Evolutionary conservation across 2,888 invertebrate species (phyloP).

Genomic region (Shargacucullia verbasci): DNA sequence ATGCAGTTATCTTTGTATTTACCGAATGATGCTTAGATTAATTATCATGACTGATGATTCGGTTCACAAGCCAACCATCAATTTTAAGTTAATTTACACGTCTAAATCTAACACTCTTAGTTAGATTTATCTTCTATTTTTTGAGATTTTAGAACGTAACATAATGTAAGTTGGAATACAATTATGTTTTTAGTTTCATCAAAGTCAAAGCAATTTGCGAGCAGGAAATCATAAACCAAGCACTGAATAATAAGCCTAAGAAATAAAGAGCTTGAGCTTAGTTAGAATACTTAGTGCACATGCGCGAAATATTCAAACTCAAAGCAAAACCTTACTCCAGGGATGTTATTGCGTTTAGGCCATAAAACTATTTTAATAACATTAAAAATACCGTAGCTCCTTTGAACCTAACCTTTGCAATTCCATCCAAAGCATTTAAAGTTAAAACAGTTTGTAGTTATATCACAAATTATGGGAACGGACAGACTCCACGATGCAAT

Average conservation of each 20-base stretch:
- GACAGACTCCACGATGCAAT: conserved; percentile 5
- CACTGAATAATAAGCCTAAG: background rate
- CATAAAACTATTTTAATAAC: conserved; percentile 2
- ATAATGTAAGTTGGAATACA: too few relatives aligned
- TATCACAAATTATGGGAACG: conserved; percentile 17
- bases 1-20: too few relatives aligned
- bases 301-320: conserved; percentile 10
- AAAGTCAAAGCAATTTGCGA: conserved; percentile 14
- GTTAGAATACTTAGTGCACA: background rate
- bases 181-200: too few relatives aligned
- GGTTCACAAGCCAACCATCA: too few relatives aligned
- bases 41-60: too few relatives aligned
- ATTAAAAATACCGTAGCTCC: background rate
- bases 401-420: background rate
- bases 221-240: conserved; percentile 18
- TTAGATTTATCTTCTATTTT: too few relatives aligned
- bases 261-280: background rate
- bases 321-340: background rate
- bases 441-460: background rate
- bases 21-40: too few relatives aligned
- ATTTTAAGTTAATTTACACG: too few relatives aligned
- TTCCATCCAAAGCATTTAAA: background rate
- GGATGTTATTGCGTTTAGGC: conserved; percentile 1
- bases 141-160: too few relatives aligned
- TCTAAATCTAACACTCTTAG: too few relatives aligned